phyloP scores from a whole-genome alignment of 92 coral and sea anemone genomes.

The Virgularia gustaviana region DNA sequence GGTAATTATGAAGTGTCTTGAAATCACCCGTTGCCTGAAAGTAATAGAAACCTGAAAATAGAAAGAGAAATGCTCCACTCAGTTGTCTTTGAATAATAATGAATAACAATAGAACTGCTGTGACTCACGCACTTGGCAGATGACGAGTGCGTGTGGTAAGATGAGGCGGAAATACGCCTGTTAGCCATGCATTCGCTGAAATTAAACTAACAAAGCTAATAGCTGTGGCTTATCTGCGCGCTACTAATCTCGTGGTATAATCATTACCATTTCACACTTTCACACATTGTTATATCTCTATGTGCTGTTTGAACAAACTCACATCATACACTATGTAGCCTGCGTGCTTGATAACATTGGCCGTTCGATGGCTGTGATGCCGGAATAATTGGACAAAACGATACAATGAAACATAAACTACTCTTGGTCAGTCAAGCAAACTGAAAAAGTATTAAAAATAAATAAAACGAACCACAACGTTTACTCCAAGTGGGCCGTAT shows the following conservation, averaged over 20 bases:
- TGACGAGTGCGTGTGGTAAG: conserved; percentile 38
- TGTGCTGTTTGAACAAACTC: conserved; percentile 6
- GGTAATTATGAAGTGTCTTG: conserved; percentile 7
- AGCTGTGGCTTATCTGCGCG: conserved; percentile 43
- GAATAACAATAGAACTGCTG: conserved; percentile 39
- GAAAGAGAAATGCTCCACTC: conserved; percentile 32
- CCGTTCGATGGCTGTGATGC: conserved; percentile 18
- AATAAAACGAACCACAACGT: conserved; percentile 47
- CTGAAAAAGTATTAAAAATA: conserved; percentile 28
- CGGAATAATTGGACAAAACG: conserved; percentile 14
- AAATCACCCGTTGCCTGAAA: conserved; percentile 20
- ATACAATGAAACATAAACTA: conserved; percentile 17
- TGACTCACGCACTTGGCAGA: conserved; percentile 30
- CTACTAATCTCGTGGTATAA: conserved; percentile 43
- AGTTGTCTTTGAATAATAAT: conserved; percentile 41
- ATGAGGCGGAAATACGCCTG: conserved; percentile 45
- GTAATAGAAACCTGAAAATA: conserved; percentile 37
- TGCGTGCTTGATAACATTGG: conserved; percentile 5
- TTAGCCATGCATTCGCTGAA: conserved; percentile 45
- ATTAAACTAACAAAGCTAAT: conserved; percentile 47
- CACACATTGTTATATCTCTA: conserved; percentile 46
- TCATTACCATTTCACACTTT: conserved; percentile 46
- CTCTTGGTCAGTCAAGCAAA: background rate
- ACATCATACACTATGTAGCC: conserved; percentile 6
- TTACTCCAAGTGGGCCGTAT: conserved; percentile 36